Percentiles rank a stretch among this genome's conserved stretches.
These are phyloP conservation scores for Drosophila vallismaia DNA, from an alignment of 2,888 invertebrate genomes.

Conservation along the genomic window DNA sequence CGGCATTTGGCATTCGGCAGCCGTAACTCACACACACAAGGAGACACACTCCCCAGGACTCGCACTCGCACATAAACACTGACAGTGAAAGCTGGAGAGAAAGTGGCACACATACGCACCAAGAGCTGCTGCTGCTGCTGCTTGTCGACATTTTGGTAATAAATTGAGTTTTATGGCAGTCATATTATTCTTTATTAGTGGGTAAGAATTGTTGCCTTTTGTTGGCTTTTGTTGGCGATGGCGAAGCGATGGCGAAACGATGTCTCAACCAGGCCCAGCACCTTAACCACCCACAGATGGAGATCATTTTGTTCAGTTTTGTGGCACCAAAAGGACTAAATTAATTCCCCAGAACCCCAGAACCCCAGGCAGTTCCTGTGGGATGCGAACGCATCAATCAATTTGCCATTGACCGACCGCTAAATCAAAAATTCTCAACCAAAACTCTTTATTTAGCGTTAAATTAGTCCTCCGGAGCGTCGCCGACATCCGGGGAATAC, in stretches of 20 bases:
- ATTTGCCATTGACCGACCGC: slow-evolving; percentile 1
- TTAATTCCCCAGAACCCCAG: slow-evolving; percentile 61
- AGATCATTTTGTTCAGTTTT: slow-evolving; percentile 12
- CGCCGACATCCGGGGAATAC: slow-evolving; percentile 15
- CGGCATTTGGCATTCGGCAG: slow-evolving; percentile 21
- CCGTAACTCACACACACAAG: slow-evolving; percentile 67
- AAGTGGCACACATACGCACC: slow-evolving; percentile 39
- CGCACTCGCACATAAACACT: slow-evolving; percentile 6
- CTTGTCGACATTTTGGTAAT: slow-evolving; percentile 78
- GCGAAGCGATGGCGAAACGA: too few species aligned
- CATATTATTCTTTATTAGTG: slow-evolving; percentile 78
- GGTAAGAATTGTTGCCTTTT: slow-evolving; percentile 79
- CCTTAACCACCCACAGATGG: slow-evolving; percentile 22
- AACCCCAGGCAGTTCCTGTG: slow-evolving; percentile 29
- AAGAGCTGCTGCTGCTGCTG: slow-evolving; percentile 42
- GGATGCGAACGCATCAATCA: slow-evolving; percentile 41
- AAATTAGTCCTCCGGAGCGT: slow-evolving; percentile 48
- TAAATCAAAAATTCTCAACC: slow-evolving; percentile 44
- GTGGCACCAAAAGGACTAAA: slow-evolving; percentile 49
- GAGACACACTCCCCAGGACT: slow-evolving; percentile 25
- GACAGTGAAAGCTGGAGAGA: slow-evolving; percentile 13
- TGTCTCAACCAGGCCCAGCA: slow-evolving; percentile 53
- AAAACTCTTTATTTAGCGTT: slow-evolving; percentile 62
- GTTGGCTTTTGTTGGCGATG: slow-evolving; percentile 76
- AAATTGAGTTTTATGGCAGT: slow-evolving; percentile 79